Evolutionary conservation across 2,888 invertebrate genomes (phyloP).

Genomic region (Drosophila imparisetae): DNA sequence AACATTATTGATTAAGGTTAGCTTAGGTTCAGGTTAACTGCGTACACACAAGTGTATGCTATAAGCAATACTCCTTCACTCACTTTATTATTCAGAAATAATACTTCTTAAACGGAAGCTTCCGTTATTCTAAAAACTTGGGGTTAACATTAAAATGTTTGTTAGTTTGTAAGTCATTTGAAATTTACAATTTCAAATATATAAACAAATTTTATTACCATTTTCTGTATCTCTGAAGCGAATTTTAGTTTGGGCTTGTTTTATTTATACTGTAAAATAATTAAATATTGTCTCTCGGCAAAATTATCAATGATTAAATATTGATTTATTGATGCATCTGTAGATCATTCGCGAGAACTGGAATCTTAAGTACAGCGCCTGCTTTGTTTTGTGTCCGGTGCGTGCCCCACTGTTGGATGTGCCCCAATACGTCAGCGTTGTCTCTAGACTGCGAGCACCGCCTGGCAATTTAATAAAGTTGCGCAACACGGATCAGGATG

Average conservation of each 20-base stretch:
- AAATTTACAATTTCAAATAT: too few species aligned
- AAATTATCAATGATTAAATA: not conserved
- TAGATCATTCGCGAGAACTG: conserved; percentile 95
- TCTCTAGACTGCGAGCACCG: conserved; percentile 86
- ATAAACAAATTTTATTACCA: too few species aligned
- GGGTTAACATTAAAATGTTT: too few species aligned
- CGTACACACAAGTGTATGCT: not conserved
- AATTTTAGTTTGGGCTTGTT: not conserved
- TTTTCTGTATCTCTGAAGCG: too few species aligned
- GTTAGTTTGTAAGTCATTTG: too few species aligned
- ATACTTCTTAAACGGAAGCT: too few species aligned
- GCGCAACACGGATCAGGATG: conserved; percentile 86
- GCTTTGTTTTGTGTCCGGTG: conserved; percentile 93
- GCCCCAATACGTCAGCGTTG: conserved; percentile 90
- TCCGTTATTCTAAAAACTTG: too few species aligned
- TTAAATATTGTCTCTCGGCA: not conserved
- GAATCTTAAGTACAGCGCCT: conserved; percentile 96
- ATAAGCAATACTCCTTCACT: not conserved
- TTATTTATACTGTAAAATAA: not conserved
- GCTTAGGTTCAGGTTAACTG: not conserved
- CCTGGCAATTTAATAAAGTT: conserved; percentile 89
- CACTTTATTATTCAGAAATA: too few species aligned
- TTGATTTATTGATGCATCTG: conserved; percentile 19
- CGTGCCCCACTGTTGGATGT: conserved; percentile 86
- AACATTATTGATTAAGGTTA: not conserved